Conservation (phyloP, 2,888 invertebrate genomes). For the Subacronicta megacephala region DNA sequence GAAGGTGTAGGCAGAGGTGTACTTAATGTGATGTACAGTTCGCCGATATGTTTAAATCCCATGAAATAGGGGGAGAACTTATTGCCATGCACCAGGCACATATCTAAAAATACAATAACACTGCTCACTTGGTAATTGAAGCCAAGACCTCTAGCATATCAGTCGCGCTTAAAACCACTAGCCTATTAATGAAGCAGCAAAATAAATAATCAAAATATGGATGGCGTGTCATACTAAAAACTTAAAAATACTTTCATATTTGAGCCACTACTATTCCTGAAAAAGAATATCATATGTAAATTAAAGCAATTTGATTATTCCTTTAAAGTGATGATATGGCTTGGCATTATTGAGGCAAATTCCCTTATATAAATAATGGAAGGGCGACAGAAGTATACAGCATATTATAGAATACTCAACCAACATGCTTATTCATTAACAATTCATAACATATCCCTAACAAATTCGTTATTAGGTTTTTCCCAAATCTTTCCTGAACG, state of each 20-base stretch:
- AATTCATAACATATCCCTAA: constrained; percentile 71
- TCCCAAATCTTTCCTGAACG: constrained; percentile 87
- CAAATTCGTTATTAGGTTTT: constrained; percentile 73
- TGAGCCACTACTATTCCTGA: constrained; percentile 24
- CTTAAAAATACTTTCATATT: constrained; percentile 1
- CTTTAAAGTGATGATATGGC: constrained; percentile 27
- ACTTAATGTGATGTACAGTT: too few relatives aligned
- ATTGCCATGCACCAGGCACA: too few relatives aligned
- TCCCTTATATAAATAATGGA: not conserved
- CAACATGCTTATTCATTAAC: constrained; percentile 10
- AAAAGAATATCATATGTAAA: constrained; percentile 8
- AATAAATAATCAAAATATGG: not conserved
- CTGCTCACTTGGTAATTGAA: too few relatives aligned
- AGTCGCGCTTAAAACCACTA: too few relatives aligned
- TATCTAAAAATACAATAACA: too few relatives aligned
- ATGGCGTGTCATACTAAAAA: constrained; percentile 28
- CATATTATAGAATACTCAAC: constrained; percentile 11
- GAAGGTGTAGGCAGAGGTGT: too few relatives aligned
- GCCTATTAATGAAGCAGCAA: too few relatives aligned
- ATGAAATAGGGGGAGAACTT: too few relatives aligned
- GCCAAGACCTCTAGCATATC: too few relatives aligned
- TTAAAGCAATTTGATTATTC: constrained; percentile 11
- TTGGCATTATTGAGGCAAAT: constrained; percentile 27
- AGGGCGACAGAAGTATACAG: not conserved
- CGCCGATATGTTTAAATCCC: too few relatives aligned